These are phyloP conservation scores for Ictalurus furcatus DNA, from an alignment of 2,113 vertebrate species.

Conservation along the genomic window DNA sequence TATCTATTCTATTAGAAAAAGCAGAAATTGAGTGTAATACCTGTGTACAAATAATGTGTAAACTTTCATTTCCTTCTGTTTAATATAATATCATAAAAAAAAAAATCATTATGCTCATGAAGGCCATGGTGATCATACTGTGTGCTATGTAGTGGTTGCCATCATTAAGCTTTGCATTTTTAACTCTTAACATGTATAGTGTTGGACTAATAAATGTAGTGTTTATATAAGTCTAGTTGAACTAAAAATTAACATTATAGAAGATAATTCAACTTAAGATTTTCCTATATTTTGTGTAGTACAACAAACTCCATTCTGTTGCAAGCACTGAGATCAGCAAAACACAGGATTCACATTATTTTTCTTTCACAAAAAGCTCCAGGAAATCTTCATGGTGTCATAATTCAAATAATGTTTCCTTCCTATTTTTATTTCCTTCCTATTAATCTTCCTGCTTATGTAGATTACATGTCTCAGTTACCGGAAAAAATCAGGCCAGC, in stretches of 20 bases:
- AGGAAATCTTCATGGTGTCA: constrained; percentile 3
- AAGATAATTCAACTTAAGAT: neutral
- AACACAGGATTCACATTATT: neutral
- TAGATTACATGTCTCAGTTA: constrained; percentile 14
- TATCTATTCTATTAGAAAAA: neutral
- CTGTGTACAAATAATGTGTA: too few species aligned
- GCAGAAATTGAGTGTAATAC: neutral
- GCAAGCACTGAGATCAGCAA: neutral
- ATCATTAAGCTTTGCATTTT: neutral
- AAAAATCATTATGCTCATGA: neutral
- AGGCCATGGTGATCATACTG: too few species aligned
- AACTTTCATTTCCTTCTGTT: too few species aligned
- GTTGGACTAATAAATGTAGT: neutral
- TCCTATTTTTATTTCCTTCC: neutral
- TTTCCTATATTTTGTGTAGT: neutral
- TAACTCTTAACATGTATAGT: neutral
- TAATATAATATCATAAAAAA: too few species aligned
- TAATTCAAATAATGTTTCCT: constrained; percentile 17
- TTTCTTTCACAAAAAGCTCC: neutral
- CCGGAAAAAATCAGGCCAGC: constrained; percentile 22
- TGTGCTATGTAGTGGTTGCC: neutral
- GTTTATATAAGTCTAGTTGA: neutral
- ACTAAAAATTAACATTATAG: neutral
- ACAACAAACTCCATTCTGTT: neutral
- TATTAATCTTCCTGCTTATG: constrained; percentile 17